These are phyloP conservation scores for Columba janthina DNA, from an alignment of 2,113 vertebrate genomes.

Conservation along the genomic window DNA sequence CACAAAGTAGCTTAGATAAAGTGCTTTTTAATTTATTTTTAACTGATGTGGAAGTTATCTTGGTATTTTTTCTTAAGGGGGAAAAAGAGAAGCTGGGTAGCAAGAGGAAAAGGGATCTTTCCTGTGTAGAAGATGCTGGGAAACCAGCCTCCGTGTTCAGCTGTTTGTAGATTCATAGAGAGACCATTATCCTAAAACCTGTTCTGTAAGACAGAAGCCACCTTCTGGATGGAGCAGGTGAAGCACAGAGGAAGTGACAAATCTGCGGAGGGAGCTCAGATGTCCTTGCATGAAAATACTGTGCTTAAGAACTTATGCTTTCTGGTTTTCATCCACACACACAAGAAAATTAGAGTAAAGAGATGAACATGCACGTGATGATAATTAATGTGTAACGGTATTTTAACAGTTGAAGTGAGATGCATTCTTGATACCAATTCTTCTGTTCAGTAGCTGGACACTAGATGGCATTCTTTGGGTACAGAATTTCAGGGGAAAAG, in stretches of 20 bases:
- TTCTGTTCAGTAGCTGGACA: conserved; percentile 7
- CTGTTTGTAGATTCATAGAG: rapidly evolving
- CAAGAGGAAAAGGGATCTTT: background rate
- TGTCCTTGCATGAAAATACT: background rate
- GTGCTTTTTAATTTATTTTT: background rate
- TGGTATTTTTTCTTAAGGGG: background rate
- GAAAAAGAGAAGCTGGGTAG: background rate
- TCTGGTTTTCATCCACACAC: background rate
- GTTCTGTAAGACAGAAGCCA: background rate
- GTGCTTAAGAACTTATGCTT: background rate
- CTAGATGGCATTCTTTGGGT: conserved; percentile 71
- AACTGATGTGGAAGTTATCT: background rate
- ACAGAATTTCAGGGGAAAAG: conserved; percentile 5
- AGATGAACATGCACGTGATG: background rate
- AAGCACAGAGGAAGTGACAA: background rate
- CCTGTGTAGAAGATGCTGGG: background rate
- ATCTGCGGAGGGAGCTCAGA: background rate
- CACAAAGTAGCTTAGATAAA: background rate
- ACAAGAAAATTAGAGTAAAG: too few relatives aligned
- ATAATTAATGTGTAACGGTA: rapidly evolving
- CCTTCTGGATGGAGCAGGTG: background rate
- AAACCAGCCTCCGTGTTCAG: background rate
- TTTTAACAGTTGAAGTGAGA: background rate
- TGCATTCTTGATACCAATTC: background rate
- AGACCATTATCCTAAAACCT: background rate